Evolutionary conservation across 1,140 invertebrate genomes (phyloP).

Genomic region (Parasteatoda tepidariorum): DNA sequence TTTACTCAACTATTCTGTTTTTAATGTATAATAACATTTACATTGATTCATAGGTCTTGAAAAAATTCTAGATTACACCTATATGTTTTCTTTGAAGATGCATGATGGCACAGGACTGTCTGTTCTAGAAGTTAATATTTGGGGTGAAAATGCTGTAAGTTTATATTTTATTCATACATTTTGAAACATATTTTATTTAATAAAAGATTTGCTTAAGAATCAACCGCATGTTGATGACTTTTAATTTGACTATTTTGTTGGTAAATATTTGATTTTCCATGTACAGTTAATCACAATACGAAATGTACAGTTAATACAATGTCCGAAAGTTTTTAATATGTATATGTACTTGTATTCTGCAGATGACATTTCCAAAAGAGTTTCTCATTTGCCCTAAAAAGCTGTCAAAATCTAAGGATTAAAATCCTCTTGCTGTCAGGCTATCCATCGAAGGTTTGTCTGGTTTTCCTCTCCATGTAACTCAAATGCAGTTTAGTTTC

Average conservation of each 20-base stretch:
- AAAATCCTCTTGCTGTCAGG: too few species aligned
- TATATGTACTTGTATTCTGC: not conserved
- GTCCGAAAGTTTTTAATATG: not conserved
- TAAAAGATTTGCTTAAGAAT: not conserved
- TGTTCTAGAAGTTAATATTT: conserved; percentile 24
- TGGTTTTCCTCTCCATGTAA: too few species aligned
- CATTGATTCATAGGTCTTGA: not conserved
- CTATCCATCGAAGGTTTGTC: too few species aligned
- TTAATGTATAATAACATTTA: not conserved
- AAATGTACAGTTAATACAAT: not conserved
- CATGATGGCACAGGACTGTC: conserved; percentile 44
- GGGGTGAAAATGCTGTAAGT: conserved; percentile 45
- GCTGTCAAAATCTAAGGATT: not conserved
- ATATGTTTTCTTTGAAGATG: conserved; percentile 18
- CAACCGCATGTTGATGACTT: too few species aligned
- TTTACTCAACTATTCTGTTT: not conserved
- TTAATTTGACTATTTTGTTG: too few species aligned
- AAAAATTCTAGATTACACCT: conserved; percentile 35
- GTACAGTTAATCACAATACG: too few species aligned
- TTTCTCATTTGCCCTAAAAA: not conserved
- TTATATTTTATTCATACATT: not conserved
- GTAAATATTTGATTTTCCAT: too few species aligned
- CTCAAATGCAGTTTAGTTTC: too few species aligned
- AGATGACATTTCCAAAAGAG: not conserved
- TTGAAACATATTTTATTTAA: not conserved